Evolutionary conservation across 2,888 invertebrate genomes (phyloP), one percentile per base, ranked within the genome.

Genomic region (Magallana nippona): DNA sequence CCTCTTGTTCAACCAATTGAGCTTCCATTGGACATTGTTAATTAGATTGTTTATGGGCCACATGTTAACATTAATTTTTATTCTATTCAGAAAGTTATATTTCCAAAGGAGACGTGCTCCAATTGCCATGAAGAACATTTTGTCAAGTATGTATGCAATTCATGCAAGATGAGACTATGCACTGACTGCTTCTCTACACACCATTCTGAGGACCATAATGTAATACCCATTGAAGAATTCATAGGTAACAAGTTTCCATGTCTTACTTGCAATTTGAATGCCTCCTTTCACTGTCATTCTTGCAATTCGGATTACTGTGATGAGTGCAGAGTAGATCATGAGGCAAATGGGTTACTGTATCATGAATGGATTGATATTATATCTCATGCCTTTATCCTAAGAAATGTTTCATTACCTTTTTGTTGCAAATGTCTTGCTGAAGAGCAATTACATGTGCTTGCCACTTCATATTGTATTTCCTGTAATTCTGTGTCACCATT

Each of bases 301-400:
- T 63, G 63, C 22, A 63, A 63, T 22, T 22, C 63, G 2, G 22
- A 63, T 3, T 63, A 10, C 10, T 63, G 63, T 22, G 22, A 63
- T 22, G 63, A 63, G 13, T 63, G 63, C 15, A 27, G 63, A 63
- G 10, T 63, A 22, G 63, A 63, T 22, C 63, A 63, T 13, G 27
- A 63, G 63, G 63, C 63, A 19, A 63, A 63, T 27, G 22, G 63
- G 13, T 63, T 63, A 27, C 11, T 63, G 13, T 27, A 63, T 22
- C 63, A 63, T 22, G 63, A 63, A 22, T 63, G 63, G 63, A 63
- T 63, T 22, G 63, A 63, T 63, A 63, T 63, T 11, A 27, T 63
- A 22, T 63, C 63, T 10, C 63, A 63, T 63, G 63, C 63, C 11
- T 63, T 63, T 13, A 63, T 63, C 3, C 27, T 63, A 10, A 22